A percentile compares a stretch with the other conserved stretches of the same genome.
phyloP scores from a whole-genome alignment of 2,888 invertebrate genomes.

The Micoletzkya japonica region DNA sequence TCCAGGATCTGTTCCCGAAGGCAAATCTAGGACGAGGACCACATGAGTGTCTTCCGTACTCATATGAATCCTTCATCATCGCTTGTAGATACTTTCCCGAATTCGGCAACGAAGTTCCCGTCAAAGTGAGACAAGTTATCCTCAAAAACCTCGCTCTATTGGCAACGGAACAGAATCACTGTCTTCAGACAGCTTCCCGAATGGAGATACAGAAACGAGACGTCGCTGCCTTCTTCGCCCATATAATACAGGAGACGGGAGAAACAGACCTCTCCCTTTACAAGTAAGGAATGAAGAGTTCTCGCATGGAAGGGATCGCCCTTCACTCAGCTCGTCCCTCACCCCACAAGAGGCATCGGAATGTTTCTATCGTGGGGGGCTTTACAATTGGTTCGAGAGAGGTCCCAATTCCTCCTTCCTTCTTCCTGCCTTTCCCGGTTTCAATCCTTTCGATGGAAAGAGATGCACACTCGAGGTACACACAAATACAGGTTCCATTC shows the following conservation, averaged over 20 bases:
- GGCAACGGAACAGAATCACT: background rate
- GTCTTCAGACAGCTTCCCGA: background rate
- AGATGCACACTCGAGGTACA: constrained; percentile 22
- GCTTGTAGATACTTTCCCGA: constrained; percentile 62
- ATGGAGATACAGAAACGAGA: constrained; percentile 48
- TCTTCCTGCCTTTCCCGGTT: constrained; percentile 40
- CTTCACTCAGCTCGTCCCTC: constrained; percentile 31
- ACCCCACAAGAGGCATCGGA: constrained; percentile 50
- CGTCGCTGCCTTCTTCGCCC: constrained; percentile 62
- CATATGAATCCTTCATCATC: constrained; percentile 59
- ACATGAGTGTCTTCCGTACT: constrained; percentile 57
- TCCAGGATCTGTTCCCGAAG: constrained; percentile 60
- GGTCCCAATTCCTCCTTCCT: constrained; percentile 50
- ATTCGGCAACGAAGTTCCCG: constrained; percentile 52
- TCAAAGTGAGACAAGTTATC: constrained; percentile 32
- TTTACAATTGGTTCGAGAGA: constrained; percentile 58
- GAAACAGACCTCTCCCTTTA: constrained; percentile 58
- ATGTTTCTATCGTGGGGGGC: constrained; percentile 62
- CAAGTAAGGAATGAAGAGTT: constrained; percentile 34
- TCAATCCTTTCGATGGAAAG: constrained; percentile 45
- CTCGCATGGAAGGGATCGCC: background rate
- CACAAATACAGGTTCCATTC: no score
- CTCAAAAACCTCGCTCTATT: background rate
- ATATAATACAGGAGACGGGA: constrained; percentile 62
- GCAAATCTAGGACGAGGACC: constrained; percentile 60